Base-by-base conservation (phyloP, 2,888 invertebrate species). In the Sycophila texana region DNA sequence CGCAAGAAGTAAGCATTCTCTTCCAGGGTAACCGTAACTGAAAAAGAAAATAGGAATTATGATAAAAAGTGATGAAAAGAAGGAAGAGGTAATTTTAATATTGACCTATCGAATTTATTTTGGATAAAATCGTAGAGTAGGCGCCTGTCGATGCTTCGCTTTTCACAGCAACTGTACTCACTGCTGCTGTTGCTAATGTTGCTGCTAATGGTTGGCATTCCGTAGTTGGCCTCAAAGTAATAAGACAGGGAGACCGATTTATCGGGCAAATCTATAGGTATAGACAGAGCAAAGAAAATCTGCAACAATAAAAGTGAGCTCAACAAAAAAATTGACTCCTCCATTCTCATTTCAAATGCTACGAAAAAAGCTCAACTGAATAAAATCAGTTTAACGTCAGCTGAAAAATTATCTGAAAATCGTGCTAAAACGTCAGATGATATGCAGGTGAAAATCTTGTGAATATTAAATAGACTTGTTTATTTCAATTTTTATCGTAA, bases 141-240 rank as follows among this genome's bases (percentile, higher is more conserved):
- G 76, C 91, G 91, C 83, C 94, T 91, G 49, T 92, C 92, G 77
- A 93, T 90, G 85, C 91, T 92, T 13, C 93, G 90, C 80, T 91
- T 92, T 7, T 13, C 20, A 3, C 68, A 60, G 5, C 82, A 80
- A 61, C 84, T 82, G 4, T 82, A 82, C 14, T 82, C 83, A 14
- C 26, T 60, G 71, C 84, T 86, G 18, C 86, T 88, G 18, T 14
- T 0, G 57, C 57, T 16, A 12, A 3, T 30, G 53, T 85, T 84
- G 53, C 89, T 91, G 82, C 88, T 92, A 83, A 93, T 93, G n/a
- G 87, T 91, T 0, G 95, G 93, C 10, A 94, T 88, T 47, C 90
- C 91, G 88, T 95, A 95, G 89, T 95, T 95, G 0, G 94, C 93
- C 86, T 95, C 95, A 85, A 95, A 94, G 91, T 95, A 95, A 86